phyloP scores from a whole-genome alignment of 37 sponge, comb jelly and placozoan species.

The Petrosia ficiformis region DNA sequence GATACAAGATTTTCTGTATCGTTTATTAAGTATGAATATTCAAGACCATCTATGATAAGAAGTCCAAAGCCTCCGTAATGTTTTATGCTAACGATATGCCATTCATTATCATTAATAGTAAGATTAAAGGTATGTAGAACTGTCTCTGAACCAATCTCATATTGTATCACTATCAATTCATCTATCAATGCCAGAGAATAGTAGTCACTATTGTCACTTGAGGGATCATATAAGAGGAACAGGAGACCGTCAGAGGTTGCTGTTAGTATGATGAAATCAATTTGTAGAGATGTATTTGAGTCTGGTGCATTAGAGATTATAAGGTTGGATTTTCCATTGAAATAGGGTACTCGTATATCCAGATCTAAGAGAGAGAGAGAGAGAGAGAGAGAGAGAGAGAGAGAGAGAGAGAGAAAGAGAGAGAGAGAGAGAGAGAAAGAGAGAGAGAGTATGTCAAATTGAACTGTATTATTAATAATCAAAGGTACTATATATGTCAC shows the following conservation, averaged over 20 bases:
- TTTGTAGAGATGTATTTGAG: background rate
- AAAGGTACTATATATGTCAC: no score
- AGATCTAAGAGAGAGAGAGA: slow-evolving; percentile 16
- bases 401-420: background rate
- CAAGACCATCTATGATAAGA: no score
- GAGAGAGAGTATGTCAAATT: background rate
- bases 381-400: background rate
- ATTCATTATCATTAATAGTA: slow-evolving; percentile 30
- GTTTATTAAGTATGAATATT: no score
- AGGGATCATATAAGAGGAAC: slow-evolving; percentile 13
- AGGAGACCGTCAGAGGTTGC: slow-evolving; percentile 24
- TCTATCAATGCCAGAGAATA: slow-evolving; percentile 16
- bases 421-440: slow-evolving; percentile 3
- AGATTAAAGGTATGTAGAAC: background rate
- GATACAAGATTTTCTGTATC: no score
- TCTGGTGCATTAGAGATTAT: background rate
- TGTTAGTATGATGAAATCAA: slow-evolving; percentile 30
- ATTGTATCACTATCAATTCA: slow-evolving; percentile 5
- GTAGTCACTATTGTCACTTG: slow-evolving; percentile 11
- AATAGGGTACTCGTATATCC: slow-evolving; percentile 32
- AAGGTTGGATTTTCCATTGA: slow-evolving; percentile 34
- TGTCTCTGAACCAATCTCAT: background rate
- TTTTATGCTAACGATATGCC: slow-evolving; percentile 51
- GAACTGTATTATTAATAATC: background rate
- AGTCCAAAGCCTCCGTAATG: no score